A percentile compares a stretch with the other conserved stretches of the same genome.
Conservation (phyloP, 64 coral and sea anemone species). For the Anthopleura sola region DNA sequence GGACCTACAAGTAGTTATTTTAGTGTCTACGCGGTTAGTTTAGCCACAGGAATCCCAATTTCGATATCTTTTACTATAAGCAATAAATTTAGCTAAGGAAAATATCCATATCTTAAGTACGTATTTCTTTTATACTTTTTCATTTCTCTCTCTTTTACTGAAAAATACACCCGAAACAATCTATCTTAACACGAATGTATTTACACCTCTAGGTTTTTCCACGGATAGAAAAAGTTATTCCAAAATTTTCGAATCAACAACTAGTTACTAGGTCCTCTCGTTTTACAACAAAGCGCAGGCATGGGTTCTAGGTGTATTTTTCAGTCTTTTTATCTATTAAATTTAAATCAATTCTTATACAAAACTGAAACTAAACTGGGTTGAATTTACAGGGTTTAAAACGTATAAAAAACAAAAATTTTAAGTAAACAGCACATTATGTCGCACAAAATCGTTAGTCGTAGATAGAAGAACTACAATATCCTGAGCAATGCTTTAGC, state of each 20-base stretch:
- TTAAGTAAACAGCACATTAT: neutral
- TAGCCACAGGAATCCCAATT: neutral
- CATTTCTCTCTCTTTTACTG: neutral
- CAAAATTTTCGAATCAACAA: neutral
- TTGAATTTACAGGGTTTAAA: conserved; percentile 11
- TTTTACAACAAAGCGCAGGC: neutral
- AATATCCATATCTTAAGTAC: neutral
- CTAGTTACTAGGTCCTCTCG: neutral
- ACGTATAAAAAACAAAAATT: neutral
- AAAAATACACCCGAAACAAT: neutral
- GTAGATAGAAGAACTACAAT: neutral
- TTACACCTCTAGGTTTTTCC: neutral
- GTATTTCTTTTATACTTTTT: neutral
- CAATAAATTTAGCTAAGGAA: neutral
- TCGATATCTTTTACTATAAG: neutral
- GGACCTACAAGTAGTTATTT: neutral
- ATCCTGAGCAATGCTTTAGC: too few relatives aligned
- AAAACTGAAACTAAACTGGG: neutral
- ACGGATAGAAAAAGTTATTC: neutral
- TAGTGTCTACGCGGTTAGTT: neutral
- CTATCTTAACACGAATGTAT: neutral
- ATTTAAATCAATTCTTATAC: neutral
- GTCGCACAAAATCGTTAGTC: neutral
- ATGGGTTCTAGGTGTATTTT: neutral
- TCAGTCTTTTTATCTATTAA: neutral